Evolutionary conservation across 2,113 vertebrate species (phyloP), one percentile per base, ranked within the genome.

Genomic region (Amblyopsis rosae): DNA sequence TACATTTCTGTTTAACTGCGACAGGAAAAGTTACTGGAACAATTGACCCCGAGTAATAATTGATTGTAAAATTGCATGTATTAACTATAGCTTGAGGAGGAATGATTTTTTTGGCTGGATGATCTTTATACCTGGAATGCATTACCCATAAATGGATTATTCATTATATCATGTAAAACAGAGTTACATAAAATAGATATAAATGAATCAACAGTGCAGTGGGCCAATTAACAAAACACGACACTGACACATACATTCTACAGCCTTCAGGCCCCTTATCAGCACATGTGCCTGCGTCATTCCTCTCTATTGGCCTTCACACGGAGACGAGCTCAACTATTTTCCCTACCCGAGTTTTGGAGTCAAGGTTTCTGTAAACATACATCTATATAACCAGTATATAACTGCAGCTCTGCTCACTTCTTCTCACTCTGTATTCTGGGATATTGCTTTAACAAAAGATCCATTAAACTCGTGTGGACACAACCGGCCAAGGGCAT

Each of bases 361-460:
- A 59, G 58, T 66, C 33, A 58, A 47, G 49, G 35, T 54, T 8
- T n/a, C 13, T 54, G 35, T 60, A 45, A 60, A n/a, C 15, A 45
- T n/a, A n/a, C 58, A 68, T 19, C 67, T 73, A 26, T 26, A 26
- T 2, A 26, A 26, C 26, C 26, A 26, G 55, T n/a, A 69, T 19
- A 15, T 51, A 51, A 68, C 64, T 51, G 13, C 58, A 55, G 9
- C 2, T 9, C 48, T 13, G 49, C 19, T 70, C 77, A 45, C 33
- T 60, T 32, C 26, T 46, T 60, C 19, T 33, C 10, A 58, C 56
- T 19, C 56, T 6, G 11, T 33, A 33, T 33, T 56, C 45, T 46
- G 57, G 49, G 4, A 53, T 65, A 59, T 66, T 61, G 70, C 9
- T 54, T 17, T 49, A 67, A 61, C 62, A 72, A 73, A 67, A 50